These are phyloP conservation scores for Dipodomys merriami DNA, from an alignment of 2,113 vertebrate species.

Conservation along the genomic window DNA sequence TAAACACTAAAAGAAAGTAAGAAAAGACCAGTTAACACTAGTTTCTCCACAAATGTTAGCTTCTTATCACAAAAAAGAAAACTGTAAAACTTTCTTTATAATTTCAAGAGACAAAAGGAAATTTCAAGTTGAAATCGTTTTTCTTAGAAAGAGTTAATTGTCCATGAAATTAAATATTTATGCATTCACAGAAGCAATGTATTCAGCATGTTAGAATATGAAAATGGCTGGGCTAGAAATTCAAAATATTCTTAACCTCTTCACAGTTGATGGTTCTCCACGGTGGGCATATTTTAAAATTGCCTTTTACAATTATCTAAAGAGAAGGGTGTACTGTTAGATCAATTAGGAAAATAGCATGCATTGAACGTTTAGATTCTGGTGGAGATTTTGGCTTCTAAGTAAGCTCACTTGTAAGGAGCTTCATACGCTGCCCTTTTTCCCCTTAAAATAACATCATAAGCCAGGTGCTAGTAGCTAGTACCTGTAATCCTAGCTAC, in stretches of 20 bases:
- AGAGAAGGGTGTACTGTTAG: neutral
- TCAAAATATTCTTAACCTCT: constrained; percentile 67
- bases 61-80: constrained; percentile 41
- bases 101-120: constrained; percentile 62
- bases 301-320: constrained; percentile 54
- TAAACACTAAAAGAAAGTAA: neutral
- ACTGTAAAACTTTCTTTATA: constrained; percentile 54
- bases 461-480: neutral
- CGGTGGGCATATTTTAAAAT: constrained; percentile 56
- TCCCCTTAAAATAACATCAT: neutral
- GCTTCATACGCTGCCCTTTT: neutral
- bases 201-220: constrained; percentile 63
- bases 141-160: constrained; percentile 76
- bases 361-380: neutral
- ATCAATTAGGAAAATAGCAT: neutral
- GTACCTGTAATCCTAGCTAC: too few relatives aligned
- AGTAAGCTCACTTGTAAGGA: neutral
- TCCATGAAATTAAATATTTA: constrained; percentile 81
- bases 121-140: constrained; percentile 65
- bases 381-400: neutral
- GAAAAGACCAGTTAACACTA: neutral
- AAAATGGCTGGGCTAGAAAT: constrained; percentile 57
- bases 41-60: neutral
- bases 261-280: constrained; percentile 49
- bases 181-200: constrained; percentile 62